These are phyloP conservation scores for Scolopax rusticola DNA, from an alignment of 2,797 vertebrate genomes.

Conservation along the genomic window DNA sequence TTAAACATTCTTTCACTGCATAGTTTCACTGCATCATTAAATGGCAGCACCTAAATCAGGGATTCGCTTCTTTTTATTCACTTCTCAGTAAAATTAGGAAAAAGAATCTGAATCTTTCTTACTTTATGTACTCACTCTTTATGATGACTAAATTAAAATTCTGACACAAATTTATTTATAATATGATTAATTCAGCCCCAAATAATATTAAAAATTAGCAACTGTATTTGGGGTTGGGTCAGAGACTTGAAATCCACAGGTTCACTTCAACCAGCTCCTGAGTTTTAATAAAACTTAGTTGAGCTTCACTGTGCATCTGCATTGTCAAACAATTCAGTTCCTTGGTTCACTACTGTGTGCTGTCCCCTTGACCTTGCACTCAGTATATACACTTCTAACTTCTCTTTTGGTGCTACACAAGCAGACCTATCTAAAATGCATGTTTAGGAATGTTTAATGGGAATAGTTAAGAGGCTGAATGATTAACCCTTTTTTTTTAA, in stretches of 20 bases:
- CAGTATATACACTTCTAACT: rapidly evolving
- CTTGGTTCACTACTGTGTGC: background rate
- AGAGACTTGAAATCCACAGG: background rate
- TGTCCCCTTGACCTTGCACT: background rate
- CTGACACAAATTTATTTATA: background rate
- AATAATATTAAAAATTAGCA: background rate
- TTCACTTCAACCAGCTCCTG: background rate
- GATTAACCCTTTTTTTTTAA: background rate
- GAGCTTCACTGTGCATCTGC: background rate
- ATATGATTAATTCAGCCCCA: background rate
- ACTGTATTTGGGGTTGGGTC: background rate
- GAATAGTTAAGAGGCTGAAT: background rate
- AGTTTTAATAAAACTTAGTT: background rate
- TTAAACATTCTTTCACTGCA: background rate
- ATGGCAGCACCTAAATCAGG: background rate
- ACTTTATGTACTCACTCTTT: background rate
- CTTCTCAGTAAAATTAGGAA: background rate
- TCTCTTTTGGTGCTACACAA: background rate
- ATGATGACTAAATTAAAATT: background rate
- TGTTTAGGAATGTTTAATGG: too few species aligned
- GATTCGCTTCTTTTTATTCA: background rate
- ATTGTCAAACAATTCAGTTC: background rate
- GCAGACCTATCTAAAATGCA: background rate
- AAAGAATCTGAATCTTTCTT: background rate
- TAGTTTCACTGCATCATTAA: background rate